A percentile compares a stretch with the other conserved stretches of the same genome.
Evolutionary conservation across 2,113 vertebrate genomes (phyloP).

Genomic region (Laterallus jamaicensis): DNA sequence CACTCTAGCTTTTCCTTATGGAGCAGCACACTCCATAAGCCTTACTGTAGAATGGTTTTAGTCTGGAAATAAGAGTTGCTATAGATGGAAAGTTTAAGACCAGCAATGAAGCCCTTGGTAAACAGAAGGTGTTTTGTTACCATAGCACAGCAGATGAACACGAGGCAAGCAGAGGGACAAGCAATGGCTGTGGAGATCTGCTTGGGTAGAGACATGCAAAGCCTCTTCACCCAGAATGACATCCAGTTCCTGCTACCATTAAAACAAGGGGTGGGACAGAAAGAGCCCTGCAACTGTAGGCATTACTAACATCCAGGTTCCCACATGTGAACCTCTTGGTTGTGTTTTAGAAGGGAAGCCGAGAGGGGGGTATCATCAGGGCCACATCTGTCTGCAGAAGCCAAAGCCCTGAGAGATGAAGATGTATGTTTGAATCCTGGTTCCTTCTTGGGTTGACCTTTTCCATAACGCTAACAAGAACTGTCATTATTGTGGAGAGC

Average conservation of each 20-base stretch:
- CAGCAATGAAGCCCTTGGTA: not conserved
- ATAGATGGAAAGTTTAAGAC: not conserved
- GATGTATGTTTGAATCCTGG: not conserved
- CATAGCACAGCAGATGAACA: not conserved
- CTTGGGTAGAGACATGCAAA: not conserved
- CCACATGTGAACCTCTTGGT: not conserved
- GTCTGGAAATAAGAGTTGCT: not conserved
- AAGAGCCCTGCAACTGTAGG: not conserved
- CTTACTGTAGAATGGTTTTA: not conserved
- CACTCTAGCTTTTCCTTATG: not conserved
- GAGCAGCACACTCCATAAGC: not conserved
- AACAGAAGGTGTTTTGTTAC: not conserved
- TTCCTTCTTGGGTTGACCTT: not conserved
- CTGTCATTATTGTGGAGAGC: not conserved
- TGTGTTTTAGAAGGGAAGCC: not conserved
- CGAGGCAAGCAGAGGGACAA: not conserved
- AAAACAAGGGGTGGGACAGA: not conserved
- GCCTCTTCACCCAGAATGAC: not conserved
- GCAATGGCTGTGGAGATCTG: not conserved
- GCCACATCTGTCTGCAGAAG: not conserved
- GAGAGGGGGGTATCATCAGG: rapidly evolving
- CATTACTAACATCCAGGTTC: not conserved
- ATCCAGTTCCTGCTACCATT: not conserved
- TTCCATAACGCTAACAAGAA: not conserved
- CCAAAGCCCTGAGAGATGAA: not conserved